A percentile compares a stretch with the other conserved stretches of the same genome.
phyloP scores from a whole-genome alignment of 2,888 invertebrate species.

The Amphimallon solstitiale region DNA sequence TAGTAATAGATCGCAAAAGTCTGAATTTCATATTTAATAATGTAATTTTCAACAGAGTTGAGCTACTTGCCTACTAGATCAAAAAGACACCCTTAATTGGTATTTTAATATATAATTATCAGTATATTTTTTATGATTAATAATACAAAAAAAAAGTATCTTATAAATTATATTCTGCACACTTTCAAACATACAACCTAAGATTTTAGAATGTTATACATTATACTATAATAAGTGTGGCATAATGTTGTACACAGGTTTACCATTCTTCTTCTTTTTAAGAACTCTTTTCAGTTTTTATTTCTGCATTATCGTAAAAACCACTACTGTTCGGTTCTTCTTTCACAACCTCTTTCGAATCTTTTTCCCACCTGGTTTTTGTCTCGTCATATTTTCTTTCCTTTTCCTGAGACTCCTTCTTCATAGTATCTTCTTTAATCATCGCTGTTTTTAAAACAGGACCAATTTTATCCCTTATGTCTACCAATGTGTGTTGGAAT shows the following conservation, averaged over 20 bases:
- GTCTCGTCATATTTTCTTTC: constrained; percentile 56
- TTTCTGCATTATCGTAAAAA: constrained; percentile 8
- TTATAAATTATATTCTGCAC: constrained; percentile 36
- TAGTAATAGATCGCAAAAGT: too few species aligned
- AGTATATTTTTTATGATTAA: background rate
- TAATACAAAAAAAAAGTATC: background rate
- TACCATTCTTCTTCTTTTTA: background rate
- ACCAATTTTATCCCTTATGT: constrained; percentile 70
- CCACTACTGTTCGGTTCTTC: constrained; percentile 37
- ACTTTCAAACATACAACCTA: constrained; percentile 36
- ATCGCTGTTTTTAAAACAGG: constrained; percentile 64
- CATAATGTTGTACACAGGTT: background rate
- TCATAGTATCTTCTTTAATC: constrained; percentile 54
- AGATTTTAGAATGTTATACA: constrained; percentile 13
- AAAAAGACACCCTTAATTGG: background rate
- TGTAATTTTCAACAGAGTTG: too few species aligned
- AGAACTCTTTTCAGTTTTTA: constrained; percentile 32
- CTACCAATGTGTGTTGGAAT: constrained; percentile 73
- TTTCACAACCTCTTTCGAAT: constrained; percentile 48
- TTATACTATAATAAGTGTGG: constrained; percentile 6
- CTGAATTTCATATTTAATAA: too few species aligned
- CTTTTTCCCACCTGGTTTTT: constrained; percentile 57
- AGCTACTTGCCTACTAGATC: too few species aligned
- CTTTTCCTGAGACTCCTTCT: constrained; percentile 51
- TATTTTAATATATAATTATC: too few species aligned